Base-by-base conservation (phyloP, 1,140 invertebrate genomes). In the Eubasilissa regina region DNA sequence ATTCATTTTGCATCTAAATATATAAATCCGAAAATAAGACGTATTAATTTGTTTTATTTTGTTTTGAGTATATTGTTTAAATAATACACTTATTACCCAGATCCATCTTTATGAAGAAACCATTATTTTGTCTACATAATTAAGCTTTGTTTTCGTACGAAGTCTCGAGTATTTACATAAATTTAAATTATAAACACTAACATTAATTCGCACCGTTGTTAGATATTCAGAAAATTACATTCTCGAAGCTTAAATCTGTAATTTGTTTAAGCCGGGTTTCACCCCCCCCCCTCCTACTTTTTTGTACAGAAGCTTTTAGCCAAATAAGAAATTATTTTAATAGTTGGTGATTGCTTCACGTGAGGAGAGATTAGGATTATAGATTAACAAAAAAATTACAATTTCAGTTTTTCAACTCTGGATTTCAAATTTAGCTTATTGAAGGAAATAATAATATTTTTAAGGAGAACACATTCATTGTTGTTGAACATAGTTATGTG, bases 181-280 rank as follows among this genome's bases (percentile, higher is more conserved):
- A 66, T 66, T 66, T 44, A 44, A 66, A 66, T 66, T 66, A 66
- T 66, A 44, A 66, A 44, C 62, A 45, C 62, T 66, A 15, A 58
- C 55, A 58, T 58, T 19, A 58, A 58, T 58, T 58, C 55, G 15
- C 55, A 58, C 55, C 55, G 55, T 58, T 58, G 51, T 17, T 58
- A 15, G 55, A 19, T 58, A 58, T 15, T 58, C 21, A 58, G 55
- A 58, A 58, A 58, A 58, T 58, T 58, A 58, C 55, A 58, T 58
- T 58, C 55, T 58, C 55, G 15, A 19, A 21, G 55, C 55, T 58
- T 58, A 58, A 58, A 58, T 58, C 55, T 58, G 55, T 58, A 58
- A 58, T 58, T 58, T 58, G 17, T 58, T 21, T 58, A 58, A 58
- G 55, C 55, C 8, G 55, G 7, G 4, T 58, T 8, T 4, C 55